Conservation (phyloP, 2,797 vertebrate species). For the Phyllotis vaccarum region DNA sequence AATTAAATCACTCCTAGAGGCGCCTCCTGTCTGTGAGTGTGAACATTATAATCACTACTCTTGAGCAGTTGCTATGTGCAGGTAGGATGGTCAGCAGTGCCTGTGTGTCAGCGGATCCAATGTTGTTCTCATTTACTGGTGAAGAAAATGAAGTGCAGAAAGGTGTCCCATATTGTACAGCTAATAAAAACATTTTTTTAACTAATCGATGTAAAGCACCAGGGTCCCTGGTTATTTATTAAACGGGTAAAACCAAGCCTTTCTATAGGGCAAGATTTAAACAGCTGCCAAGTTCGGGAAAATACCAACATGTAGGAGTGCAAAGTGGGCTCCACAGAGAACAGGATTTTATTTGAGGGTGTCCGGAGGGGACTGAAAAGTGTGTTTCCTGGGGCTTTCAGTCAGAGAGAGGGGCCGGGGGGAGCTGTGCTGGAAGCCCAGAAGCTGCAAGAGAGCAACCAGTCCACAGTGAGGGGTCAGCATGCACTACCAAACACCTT, state of each 20-base stretch:
- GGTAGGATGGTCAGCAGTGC: constrained; percentile 5
- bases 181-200: constrained; percentile 42
- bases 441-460: neutral
- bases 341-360: neutral
- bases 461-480: neutral
- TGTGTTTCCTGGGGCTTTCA: neutral
- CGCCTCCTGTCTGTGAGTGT: constrained; percentile 22
- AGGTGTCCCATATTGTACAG: neutral
- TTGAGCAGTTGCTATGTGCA: neutral
- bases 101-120: neutral
- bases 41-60: neutral
- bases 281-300: constrained; percentile 37
- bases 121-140: constrained; percentile 7
- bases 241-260: constrained; percentile 58
- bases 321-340: neutral
- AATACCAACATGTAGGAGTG: neutral
- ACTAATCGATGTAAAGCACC: constrained; percentile 25
- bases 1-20: constrained; percentile 35
- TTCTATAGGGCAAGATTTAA: constrained; percentile 31
- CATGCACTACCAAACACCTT: neutral
- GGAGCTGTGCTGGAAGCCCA: neutral
- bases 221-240: constrained; percentile 48
- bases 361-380: neutral
- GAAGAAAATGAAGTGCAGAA: constrained; percentile 39
- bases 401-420: neutral